phyloP scores from a whole-genome alignment of 1,140 invertebrate genomes.

The Telenomus remus region DNA sequence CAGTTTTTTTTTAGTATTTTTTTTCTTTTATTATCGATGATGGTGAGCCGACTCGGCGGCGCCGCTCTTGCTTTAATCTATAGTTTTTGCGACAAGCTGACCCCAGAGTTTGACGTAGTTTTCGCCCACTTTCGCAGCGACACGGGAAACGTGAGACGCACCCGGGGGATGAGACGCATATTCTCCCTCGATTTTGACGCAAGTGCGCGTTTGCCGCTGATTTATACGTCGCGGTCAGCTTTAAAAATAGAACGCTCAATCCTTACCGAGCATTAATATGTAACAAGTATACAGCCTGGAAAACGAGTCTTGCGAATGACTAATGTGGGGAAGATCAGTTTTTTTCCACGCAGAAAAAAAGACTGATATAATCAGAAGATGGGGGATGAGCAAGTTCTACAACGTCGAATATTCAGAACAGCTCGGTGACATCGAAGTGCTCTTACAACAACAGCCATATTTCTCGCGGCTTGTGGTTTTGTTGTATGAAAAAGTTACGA shows the following conservation, averaged over 20 bases:
- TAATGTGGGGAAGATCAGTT: slow-evolving; percentile 18
- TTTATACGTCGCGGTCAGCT: slow-evolving; percentile 34
- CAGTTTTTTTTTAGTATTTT: too few relatives aligned
- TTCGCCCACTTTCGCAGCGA: slow-evolving; percentile 27
- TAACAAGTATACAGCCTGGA: slow-evolving; percentile 22
- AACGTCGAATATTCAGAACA: slow-evolving; percentile 18
- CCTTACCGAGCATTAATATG: slow-evolving; percentile 42
- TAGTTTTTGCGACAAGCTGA: slow-evolving; percentile 17
- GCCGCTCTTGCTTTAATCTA: not conserved
- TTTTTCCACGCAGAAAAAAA: slow-evolving; percentile 2
- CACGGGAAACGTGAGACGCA: slow-evolving; percentile 25
- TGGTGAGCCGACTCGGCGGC: too few relatives aligned
- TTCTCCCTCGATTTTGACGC: slow-evolving; percentile 36
- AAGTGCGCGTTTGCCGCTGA: slow-evolving; percentile 24
- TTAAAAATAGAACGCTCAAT: slow-evolving; percentile 43
- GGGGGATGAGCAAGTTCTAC: too few relatives aligned
- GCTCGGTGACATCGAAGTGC: slow-evolving; percentile 17
- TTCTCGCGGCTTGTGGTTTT: not conserved
- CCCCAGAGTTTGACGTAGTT: slow-evolving; percentile 40
- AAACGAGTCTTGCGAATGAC: slow-evolving; percentile 32
- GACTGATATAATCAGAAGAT: slow-evolving; percentile 10
- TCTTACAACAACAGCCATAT: slow-evolving; percentile 13
- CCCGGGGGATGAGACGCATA: slow-evolving; percentile 26
- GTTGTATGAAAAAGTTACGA: not conserved
- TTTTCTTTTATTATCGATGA: too few relatives aligned